A percentile compares a stretch with the other conserved stretches of the same genome.
phyloP scores from a whole-genome alignment of 2,888 invertebrate species.

The Torymus aiolomorphi region DNA sequence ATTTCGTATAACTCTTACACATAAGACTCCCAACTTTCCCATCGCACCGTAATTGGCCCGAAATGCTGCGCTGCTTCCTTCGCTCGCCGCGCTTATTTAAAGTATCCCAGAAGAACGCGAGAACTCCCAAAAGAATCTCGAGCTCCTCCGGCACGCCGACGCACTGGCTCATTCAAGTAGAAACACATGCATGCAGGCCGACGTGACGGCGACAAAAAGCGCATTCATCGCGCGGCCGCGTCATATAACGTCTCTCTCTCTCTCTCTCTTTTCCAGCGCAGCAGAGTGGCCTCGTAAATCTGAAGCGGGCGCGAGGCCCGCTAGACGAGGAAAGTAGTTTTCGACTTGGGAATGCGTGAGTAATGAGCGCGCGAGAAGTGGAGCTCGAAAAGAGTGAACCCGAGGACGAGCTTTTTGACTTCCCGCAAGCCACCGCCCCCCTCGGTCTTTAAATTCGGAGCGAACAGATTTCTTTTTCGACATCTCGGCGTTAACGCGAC shows the following conservation, averaged over 20 bases:
- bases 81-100: constrained; percentile 15
- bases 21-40: no score
- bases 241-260: constrained; percentile 48
- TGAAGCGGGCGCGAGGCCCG: constrained; percentile 24
- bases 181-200: constrained; percentile 41
- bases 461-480: constrained; percentile 51
- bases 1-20: no score
- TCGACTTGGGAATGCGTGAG: constrained; percentile 60
- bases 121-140: constrained; percentile 20
- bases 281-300: constrained; percentile 58
- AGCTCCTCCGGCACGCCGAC: constrained; percentile 4
- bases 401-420: constrained; percentile 19
- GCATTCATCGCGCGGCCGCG: constrained; percentile 56
- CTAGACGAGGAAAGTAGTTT: constrained; percentile 23
- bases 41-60: neutral
- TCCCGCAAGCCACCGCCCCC: neutral
- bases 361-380: constrained; percentile 53
- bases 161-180: constrained; percentile 35
- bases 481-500: constrained; percentile 25
- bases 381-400: constrained; percentile 9
- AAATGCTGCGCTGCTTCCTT: neutral
- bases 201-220: constrained; percentile 54
- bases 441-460: constrained; percentile 34
- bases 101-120: constrained; percentile 8
- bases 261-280: no score